Percentiles rank a stretch among this genome's conserved stretches.
Evolutionary conservation across 2,113 vertebrate species (phyloP).

Genomic region (Romanogobio albipinnatus): DNA sequence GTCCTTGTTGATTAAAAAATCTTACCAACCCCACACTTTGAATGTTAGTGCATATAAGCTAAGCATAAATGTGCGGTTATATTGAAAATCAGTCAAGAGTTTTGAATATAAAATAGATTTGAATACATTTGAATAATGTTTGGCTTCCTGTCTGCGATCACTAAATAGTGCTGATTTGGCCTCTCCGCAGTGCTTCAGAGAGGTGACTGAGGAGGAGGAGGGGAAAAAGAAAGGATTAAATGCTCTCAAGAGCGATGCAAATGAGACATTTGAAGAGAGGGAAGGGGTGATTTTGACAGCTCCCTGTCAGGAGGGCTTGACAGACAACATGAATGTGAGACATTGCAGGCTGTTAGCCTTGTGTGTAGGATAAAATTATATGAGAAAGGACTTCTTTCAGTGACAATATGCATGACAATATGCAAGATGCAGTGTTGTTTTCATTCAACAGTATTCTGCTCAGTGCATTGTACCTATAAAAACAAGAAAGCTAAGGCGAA

Average conservation of each 20-base stretch:
- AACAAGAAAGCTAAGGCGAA: neutral
- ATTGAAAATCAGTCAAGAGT: constrained; percentile 2
- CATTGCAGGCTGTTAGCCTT: neutral
- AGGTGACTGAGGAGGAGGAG: constrained; percentile 15
- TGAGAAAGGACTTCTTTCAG: neutral
- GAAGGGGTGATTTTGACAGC: constrained; percentile 34
- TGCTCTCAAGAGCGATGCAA: constrained; percentile 10
- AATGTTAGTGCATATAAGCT: neutral
- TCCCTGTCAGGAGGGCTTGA: constrained; percentile 34
- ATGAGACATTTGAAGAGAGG: constrained; percentile 1
- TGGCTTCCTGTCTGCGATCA: neutral
- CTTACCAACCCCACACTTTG: neutral
- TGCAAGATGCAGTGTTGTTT: constrained; percentile 15
- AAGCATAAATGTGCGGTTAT: neutral
- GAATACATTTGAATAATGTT: neutral
- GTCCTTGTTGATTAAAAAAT: neutral
- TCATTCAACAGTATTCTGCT: constrained; percentile 11
- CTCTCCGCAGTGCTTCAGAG: constrained; percentile 1
- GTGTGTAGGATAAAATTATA: neutral
- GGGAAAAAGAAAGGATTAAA: neutral
- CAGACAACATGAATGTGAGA: constrained; percentile 18
- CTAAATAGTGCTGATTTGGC: constrained; percentile 19
- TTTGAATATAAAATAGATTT: neutral
- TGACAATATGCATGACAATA: neutral
- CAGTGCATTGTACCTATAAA: neutral